These are phyloP conservation scores for Momotus momota DNA, from an alignment of 2,797 vertebrate species.

Conservation along the genomic window DNA sequence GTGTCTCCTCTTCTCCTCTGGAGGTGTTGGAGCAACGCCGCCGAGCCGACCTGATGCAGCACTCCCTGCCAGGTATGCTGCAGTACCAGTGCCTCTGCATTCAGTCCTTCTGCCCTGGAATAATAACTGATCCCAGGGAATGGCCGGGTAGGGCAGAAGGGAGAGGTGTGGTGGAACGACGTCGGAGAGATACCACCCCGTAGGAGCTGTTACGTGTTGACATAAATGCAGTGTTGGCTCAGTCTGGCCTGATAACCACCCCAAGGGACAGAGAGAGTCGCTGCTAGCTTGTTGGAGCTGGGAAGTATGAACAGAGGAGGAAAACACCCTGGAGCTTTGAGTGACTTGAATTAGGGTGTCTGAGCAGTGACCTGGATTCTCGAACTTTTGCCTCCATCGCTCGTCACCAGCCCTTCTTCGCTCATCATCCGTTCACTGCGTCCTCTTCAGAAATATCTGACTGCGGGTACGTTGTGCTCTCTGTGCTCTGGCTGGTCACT, in stretches of 20 bases:
- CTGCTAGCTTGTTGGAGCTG: not conserved
- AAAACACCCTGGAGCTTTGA: not conserved
- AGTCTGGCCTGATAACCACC: not conserved
- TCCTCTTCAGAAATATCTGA: not conserved
- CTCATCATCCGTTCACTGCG: not conserved
- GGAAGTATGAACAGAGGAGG: not conserved
- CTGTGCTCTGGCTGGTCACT: not conserved
- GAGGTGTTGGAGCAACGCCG: not conserved
- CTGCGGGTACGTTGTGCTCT: not conserved
- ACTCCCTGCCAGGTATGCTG: slow-evolving; percentile 42
- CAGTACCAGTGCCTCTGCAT: slow-evolving; percentile 24
- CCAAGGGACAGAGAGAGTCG: not conserved
- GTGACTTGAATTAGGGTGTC: not conserved
- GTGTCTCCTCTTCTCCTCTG: slow-evolving; percentile 6
- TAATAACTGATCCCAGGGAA: not conserved
- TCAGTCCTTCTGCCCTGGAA: not conserved
- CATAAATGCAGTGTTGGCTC: not conserved
- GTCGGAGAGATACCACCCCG: not conserved
- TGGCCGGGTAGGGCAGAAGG: not conserved
- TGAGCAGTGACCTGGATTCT: not conserved
- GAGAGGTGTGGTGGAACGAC: not conserved
- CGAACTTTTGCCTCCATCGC: not conserved
- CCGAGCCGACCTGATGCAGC: not conserved
- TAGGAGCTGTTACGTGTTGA: not conserved
- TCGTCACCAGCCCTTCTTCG: not conserved